phyloP scores from a whole-genome alignment of 2,797 vertebrate species.

The Jordanella pulchra region DNA sequence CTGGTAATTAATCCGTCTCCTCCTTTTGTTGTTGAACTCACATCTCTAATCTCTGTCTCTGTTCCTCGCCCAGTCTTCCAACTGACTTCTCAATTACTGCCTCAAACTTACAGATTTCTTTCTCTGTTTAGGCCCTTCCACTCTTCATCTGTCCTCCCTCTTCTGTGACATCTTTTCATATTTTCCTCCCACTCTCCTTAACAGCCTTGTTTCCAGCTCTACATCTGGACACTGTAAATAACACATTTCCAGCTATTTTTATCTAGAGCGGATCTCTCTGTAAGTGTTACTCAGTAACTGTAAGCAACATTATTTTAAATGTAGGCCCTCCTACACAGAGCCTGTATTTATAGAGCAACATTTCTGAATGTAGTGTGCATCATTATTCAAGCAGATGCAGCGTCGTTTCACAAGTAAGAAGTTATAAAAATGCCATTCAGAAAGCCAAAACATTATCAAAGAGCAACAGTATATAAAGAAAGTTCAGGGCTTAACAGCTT shows the following conservation, averaged over 20 bases:
- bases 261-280: background rate
- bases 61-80: constrained; percentile 2
- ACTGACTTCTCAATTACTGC: background rate
- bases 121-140: background rate
- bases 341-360: background rate
- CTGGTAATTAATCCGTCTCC: constrained; percentile 23
- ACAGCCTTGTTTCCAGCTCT: background rate
- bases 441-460: background rate
- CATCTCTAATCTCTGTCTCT: background rate
- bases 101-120: constrained; percentile 1
- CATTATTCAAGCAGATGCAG: background rate
- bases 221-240: background rate
- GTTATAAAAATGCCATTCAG: background rate
- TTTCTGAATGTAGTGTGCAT: background rate
- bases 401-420: background rate
- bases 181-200: background rate
- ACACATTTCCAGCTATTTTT: background rate
- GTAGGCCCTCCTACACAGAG: background rate
- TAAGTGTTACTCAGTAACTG: background rate
- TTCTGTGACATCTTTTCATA: background rate
- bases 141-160: background rate
- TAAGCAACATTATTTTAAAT: background rate
- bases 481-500: too few relatives aligned
- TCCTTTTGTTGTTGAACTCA: background rate
- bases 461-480: too few relatives aligned